Evolutionary conservation across 2,888 invertebrate species (phyloP).

Genomic region (Acanthosoma haemorrhoidale): DNA sequence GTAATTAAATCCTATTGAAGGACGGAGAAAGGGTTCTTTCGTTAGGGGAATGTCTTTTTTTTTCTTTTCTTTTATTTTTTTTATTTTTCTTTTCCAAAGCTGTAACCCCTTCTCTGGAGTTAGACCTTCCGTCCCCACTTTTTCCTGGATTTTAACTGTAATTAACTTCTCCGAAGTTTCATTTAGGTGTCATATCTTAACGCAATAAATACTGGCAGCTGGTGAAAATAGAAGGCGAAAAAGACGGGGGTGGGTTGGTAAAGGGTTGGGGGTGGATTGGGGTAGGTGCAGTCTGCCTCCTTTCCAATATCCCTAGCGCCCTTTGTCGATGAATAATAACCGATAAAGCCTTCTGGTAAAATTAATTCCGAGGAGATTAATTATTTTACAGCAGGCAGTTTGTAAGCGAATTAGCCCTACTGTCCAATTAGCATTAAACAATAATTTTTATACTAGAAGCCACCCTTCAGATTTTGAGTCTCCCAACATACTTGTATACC

Average conservation of each 20-base stretch:
- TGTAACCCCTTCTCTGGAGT: conserved; percentile 12
- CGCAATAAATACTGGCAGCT: conserved; percentile 41
- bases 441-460: too few relatives aligned
- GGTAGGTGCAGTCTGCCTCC: background rate
- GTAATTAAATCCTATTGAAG: conserved; percentile 40
- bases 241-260: conserved; percentile 34
- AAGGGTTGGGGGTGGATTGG: conserved; percentile 13
- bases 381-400: too few relatives aligned
- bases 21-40: conserved; percentile 37
- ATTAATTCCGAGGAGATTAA: too few relatives aligned
- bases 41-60: conserved; percentile 36
- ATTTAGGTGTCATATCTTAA: conserved; percentile 42
- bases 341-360: background rate
- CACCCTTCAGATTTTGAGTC: too few relatives aligned
- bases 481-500: too few relatives aligned
- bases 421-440: too few relatives aligned
- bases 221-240: conserved; percentile 39
- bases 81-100: conserved; percentile 9
- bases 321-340: background rate
- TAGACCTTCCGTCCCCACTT: background rate
- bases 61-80: conserved; percentile 27
- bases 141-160: conserved; percentile 37
- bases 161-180: conserved; percentile 41
- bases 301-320: background rate
- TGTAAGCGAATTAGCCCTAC: too few relatives aligned